Conservation (phyloP, 2,888 invertebrate species). For the Opisthograptis luteolata region DNA sequence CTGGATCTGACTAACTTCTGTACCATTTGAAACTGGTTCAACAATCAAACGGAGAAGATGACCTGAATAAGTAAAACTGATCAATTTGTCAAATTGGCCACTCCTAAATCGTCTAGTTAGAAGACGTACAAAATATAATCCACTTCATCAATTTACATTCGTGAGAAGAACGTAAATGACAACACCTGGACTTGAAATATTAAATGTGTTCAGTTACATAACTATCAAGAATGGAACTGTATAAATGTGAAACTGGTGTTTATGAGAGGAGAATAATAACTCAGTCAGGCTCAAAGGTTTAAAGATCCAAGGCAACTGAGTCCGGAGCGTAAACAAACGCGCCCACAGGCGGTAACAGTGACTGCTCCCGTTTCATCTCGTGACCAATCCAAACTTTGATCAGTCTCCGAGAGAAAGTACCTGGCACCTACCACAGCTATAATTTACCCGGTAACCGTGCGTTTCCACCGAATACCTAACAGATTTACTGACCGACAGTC, state of each 20-base stretch:
- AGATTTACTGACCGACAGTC: slow-evolving; percentile 8
- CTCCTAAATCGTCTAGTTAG: slow-evolving; percentile 35
- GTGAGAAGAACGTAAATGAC: neutral
- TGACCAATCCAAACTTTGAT: slow-evolving; percentile 67
- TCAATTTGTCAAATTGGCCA: slow-evolving; percentile 34
- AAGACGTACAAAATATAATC: slow-evolving; percentile 28
- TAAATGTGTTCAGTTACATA: neutral
- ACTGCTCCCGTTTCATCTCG: slow-evolving; percentile 45
- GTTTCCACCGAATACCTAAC: slow-evolving; percentile 14
- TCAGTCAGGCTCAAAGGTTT: neutral
- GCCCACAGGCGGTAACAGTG: slow-evolving; percentile 37
- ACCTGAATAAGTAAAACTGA: slow-evolving; percentile 33
- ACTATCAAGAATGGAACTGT: neutral
- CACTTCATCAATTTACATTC: slow-evolving; percentile 21
- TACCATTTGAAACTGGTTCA: neutral
- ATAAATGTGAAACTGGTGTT: neutral
- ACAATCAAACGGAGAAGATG: slow-evolving; percentile 25
- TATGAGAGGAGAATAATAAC: neutral
- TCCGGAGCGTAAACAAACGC: slow-evolving; percentile 43
- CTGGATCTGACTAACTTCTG: neutral
- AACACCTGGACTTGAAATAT: neutral
- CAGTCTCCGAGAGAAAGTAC: slow-evolving; percentile 25
- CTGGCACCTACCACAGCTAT: slow-evolving; percentile 21
- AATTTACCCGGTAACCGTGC: slow-evolving; percentile 11
- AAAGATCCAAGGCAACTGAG: slow-evolving; percentile 27